A percentile compares a stretch with the other conserved stretches of the same genome.
Conservation (phyloP, 2,113 vertebrate species). For the Catharus fuscescens region DNA sequence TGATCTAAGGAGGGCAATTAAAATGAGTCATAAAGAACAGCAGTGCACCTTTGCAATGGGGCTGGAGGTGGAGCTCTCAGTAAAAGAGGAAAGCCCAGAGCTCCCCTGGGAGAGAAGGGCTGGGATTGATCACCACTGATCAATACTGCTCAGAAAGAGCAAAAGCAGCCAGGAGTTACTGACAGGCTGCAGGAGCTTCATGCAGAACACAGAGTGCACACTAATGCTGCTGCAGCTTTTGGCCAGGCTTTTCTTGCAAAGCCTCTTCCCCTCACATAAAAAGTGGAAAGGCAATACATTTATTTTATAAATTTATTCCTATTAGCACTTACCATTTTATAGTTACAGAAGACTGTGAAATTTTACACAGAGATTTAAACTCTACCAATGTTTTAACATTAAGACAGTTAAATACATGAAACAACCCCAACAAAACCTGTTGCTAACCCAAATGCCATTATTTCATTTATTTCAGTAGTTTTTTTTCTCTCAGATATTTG, state of each 20-base stretch:
- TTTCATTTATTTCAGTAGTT: not conserved
- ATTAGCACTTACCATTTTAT: not conserved
- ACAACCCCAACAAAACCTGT: not conserved
- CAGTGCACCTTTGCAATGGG: not conserved
- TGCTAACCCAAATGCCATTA: not conserved
- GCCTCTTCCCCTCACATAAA: not conserved
- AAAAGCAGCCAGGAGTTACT: not conserved
- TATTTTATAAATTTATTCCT: not conserved
- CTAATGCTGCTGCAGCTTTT: not conserved
- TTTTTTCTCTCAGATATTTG: not conserved
- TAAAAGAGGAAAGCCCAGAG: not conserved
- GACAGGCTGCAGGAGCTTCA: accelerated
- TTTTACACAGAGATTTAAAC: not conserved
- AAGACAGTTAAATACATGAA: not conserved
- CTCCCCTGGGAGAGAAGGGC: not conserved
- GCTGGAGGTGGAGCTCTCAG: too few species aligned
- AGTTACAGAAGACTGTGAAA: not conserved
- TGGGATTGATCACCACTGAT: not conserved
- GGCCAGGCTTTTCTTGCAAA: not conserved
- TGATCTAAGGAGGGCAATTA: not conserved
- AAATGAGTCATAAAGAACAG: not conserved
- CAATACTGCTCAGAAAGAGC: not conserved
- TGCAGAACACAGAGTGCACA: not conserved
- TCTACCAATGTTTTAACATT: not conserved
- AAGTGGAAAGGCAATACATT: not conserved